These are phyloP conservation scores for Ctenoplectra terminalis DNA, from an alignment of 1,140 invertebrate species.

Conservation along the genomic window DNA sequence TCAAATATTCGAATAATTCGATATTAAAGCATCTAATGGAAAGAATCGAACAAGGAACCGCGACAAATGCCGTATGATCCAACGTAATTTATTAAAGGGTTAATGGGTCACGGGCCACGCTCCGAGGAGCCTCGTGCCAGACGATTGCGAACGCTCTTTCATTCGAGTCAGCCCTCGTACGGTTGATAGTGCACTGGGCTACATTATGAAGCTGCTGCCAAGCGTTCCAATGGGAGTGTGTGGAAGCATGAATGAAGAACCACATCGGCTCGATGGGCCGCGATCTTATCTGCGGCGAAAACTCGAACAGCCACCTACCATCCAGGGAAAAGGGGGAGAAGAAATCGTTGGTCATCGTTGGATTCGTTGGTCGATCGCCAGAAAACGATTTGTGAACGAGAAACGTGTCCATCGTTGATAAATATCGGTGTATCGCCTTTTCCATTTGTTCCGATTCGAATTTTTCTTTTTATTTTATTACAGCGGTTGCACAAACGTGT, in stretches of 20 bases:
- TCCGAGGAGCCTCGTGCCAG: constrained; percentile 10
- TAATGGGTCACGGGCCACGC: constrained; percentile 13
- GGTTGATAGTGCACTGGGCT: too few relatives aligned
- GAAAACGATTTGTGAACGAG: not conserved
- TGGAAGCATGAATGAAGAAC: constrained; percentile 43
- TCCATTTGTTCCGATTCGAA: not conserved
- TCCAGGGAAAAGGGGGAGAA: not conserved
- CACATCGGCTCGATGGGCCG: not conserved
- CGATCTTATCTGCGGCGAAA: constrained; percentile 29
- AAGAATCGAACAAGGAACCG: not conserved
- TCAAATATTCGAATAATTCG: too few relatives aligned
- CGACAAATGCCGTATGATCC: not conserved
- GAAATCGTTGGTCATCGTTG: not conserved
- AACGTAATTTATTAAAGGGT: constrained; percentile 29
- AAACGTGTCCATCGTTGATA: not conserved
- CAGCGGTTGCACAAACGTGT: too few relatives aligned
- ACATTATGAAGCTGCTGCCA: constrained; percentile 1
- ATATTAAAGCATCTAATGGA: not conserved
- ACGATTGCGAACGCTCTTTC: constrained; percentile 29
- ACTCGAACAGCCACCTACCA: constrained; percentile 2
- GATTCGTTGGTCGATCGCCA: constrained; percentile 23
- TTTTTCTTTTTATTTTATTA: too few relatives aligned
- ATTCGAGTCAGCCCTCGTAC: constrained; percentile 10
- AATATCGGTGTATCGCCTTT: not conserved
- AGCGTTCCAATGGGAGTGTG: constrained; percentile 1